phyloP scores from a whole-genome alignment of 2,113 vertebrate genomes.

The Pelmatolapia mariae region DNA sequence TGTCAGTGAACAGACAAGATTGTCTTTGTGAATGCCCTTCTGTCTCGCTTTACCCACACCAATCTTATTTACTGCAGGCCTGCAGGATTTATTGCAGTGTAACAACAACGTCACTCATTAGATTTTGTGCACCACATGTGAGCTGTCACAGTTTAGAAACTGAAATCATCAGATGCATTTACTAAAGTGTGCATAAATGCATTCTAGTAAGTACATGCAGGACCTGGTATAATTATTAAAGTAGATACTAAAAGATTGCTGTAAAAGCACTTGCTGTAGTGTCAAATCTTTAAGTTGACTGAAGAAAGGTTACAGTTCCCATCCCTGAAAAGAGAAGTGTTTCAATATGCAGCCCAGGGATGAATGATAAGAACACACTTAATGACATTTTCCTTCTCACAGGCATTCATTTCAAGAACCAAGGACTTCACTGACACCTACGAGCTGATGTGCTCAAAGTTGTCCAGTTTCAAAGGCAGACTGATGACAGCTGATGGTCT shows the following conservation, averaged over 20 bases:
- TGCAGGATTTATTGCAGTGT: background rate
- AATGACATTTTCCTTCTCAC: background rate
- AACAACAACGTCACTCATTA: background rate
- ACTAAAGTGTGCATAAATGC: background rate
- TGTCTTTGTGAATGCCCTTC: background rate
- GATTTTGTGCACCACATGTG: background rate
- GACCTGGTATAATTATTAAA: background rate
- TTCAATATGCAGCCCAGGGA: background rate
- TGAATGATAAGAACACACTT: background rate
- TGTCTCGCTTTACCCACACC: background rate
- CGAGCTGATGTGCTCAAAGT: slow-evolving; percentile 64
- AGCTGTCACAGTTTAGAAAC: background rate
- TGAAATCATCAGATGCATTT: background rate
- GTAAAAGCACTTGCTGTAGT: background rate
- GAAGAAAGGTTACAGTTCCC: background rate
- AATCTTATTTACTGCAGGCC: background rate
- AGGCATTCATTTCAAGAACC: slow-evolving; percentile 78
- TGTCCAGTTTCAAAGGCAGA: slow-evolving; percentile 64
- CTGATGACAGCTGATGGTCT: slow-evolving; percentile 62
- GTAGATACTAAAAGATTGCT: background rate
- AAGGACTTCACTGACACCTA: slow-evolving; percentile 78
- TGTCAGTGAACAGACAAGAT: background rate
- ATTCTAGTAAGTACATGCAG: background rate
- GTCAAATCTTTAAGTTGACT: background rate
- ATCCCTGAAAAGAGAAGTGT: background rate